Conservation (phyloP, 2,888 invertebrate genomes). For the Keiferia lycopersicella region DNA sequence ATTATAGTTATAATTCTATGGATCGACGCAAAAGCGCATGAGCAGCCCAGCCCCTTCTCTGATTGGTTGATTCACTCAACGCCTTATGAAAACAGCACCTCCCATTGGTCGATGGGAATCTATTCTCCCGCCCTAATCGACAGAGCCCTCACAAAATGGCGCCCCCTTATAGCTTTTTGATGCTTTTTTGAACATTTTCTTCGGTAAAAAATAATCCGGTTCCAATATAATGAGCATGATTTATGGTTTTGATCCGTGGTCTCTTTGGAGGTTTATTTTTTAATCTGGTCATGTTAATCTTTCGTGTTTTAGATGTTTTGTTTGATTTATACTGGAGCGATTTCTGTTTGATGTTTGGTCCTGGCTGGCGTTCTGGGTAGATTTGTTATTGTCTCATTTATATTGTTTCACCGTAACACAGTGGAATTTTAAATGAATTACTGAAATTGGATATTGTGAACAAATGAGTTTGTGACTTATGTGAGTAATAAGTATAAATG, state of each 20-base stretch:
- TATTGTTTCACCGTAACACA: constrained; percentile 26
- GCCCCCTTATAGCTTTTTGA: constrained; percentile 77
- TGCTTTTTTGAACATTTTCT: constrained; percentile 79
- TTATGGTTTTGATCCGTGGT: constrained; percentile 76
- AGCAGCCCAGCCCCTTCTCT: constrained; percentile 51
- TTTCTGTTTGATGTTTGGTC: constrained; percentile 59
- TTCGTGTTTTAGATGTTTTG: constrained; percentile 65
- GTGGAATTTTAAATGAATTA: constrained; percentile 2
- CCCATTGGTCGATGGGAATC: constrained; percentile 59
- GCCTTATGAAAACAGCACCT: constrained; percentile 58
- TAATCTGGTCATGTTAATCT: constrained; percentile 76
- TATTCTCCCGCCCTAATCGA: constrained; percentile 71
- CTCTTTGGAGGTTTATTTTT: constrained; percentile 61
- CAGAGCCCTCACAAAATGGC: constrained; percentile 77
- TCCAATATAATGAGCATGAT: constrained; percentile 81
- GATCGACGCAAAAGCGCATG: constrained; percentile 77
- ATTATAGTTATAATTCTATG: constrained; percentile 75
- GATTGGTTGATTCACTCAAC: constrained; percentile 65
- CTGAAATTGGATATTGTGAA: constrained; percentile 8
- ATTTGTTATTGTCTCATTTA: constrained; percentile 34
- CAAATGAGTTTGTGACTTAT: constrained; percentile 12
- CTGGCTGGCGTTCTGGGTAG: constrained; percentile 29
- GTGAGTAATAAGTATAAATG: background rate
- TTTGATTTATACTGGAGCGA: constrained; percentile 65
- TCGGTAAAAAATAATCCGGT: constrained; percentile 80